These are phyloP conservation scores for Meganola albula DNA, from an alignment of 2,888 invertebrate species.

Conservation along the genomic window DNA sequence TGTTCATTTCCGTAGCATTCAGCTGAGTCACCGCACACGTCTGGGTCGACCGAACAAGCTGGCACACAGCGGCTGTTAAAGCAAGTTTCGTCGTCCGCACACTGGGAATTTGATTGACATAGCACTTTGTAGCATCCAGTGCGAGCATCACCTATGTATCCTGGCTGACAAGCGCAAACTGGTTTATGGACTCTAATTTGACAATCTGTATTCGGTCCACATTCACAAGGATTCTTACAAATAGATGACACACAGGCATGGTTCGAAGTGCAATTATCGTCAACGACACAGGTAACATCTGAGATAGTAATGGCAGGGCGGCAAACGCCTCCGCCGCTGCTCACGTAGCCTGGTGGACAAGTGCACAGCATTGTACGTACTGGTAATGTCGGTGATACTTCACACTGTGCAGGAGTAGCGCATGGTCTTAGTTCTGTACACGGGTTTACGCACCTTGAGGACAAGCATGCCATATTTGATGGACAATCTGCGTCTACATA, in stretches of 20 bases:
- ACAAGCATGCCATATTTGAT: conserved; percentile 86
- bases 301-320: conserved; percentile 82
- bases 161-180: conserved; percentile 89
- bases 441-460: conserved; percentile 89
- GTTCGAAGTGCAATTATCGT: conserved; percentile 86
- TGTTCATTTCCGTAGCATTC: conserved; percentile 89
- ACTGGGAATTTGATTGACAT: conserved; percentile 86
- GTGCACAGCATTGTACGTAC: conserved; percentile 93
- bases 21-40: conserved; percentile 86
- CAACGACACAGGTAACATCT: conserved; percentile 83
- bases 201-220: conserved; percentile 91
- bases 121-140: conserved; percentile 86
- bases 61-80: conserved; percentile 89
- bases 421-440: conserved; percentile 88
- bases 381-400: conserved; percentile 88
- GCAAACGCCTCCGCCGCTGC: conserved; percentile 90
- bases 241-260: conserved; percentile 88
- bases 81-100: conserved; percentile 89
- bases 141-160: conserved; percentile 91
- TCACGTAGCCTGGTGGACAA: conserved; percentile 92
- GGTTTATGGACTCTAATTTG: conserved; percentile 91
- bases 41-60: conserved; percentile 84
- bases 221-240: conserved; percentile 90
- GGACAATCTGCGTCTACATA: conserved; percentile 90
- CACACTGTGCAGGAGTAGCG: conserved; percentile 86